phyloP scores from a whole-genome alignment of 2,797 vertebrate genomes.

The Aulostomus chinensis region DNA sequence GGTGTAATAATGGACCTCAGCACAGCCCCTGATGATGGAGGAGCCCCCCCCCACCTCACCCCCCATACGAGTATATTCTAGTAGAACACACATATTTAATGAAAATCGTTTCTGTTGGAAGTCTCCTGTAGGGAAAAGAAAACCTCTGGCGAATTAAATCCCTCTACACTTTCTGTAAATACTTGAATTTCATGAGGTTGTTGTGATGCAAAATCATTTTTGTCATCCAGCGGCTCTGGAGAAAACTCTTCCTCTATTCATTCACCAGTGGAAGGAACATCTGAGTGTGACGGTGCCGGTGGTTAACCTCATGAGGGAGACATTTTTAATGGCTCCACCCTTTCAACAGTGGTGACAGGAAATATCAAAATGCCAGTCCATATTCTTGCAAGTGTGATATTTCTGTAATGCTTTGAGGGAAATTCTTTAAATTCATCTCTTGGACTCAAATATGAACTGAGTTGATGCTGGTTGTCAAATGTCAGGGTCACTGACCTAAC shows the following conservation, averaged over 20 bases:
- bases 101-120: constrained; percentile 30
- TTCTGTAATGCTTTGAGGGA: too few species aligned
- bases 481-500: too few species aligned
- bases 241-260: constrained; percentile 6
- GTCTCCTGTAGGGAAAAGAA: constrained; percentile 24
- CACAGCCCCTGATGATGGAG: constrained; percentile 66
- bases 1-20: constrained; percentile 75
- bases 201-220: constrained; percentile 28
- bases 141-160: constrained; percentile 28
- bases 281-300: constrained; percentile 10
- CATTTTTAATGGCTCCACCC: too few species aligned
- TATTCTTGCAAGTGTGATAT: too few species aligned
- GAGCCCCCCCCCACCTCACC: constrained; percentile 36
- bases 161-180: background rate
- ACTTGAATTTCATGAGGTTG: constrained; percentile 20
- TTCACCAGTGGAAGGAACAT: constrained; percentile 5
- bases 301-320: background rate
- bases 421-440: too few species aligned
- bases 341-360: too few species aligned
- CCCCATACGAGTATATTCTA: constrained; percentile 64
- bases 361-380: too few species aligned
- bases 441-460: too few species aligned
- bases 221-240: background rate
- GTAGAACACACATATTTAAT: constrained; percentile 64
- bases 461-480: too few species aligned